Conservation (phyloP, 2,113 vertebrate species). For the Ailurus styani region DNA sequence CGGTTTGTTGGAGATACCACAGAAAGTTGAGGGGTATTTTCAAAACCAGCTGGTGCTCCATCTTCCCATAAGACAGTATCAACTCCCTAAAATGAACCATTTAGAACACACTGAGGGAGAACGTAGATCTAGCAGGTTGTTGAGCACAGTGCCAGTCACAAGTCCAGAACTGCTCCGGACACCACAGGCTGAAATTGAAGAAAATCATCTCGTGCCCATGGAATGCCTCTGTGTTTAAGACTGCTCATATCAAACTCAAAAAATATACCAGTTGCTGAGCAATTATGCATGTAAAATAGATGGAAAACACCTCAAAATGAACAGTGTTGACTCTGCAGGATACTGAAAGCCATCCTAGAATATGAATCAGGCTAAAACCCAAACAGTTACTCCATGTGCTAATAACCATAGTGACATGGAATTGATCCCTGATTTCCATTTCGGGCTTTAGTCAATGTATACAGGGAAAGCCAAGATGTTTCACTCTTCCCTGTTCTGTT, state of each 20-base stretch:
- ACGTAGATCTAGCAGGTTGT: neutral
- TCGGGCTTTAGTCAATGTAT: neutral
- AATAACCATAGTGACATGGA: neutral
- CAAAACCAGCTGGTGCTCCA: neutral
- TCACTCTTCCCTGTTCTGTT: neutral
- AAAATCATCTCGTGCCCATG: neutral
- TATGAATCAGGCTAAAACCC: neutral
- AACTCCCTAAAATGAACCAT: neutral
- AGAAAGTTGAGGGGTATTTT: neutral
- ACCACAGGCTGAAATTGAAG: neutral
- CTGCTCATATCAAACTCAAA: neutral
- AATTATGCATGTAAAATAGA: neutral
- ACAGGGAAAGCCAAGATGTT: neutral
- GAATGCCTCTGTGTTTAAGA: neutral
- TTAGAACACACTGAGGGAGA: neutral
- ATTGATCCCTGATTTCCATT: neutral
- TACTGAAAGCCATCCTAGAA: neutral
- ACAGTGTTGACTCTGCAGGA: neutral
- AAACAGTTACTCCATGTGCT: neutral
- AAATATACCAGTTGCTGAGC: neutral
- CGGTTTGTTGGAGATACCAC: neutral
- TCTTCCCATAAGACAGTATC: neutral
- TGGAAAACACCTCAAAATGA: conserved; percentile 1
- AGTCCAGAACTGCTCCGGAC: neutral
- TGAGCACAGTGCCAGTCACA: neutral